Percentiles rank a stretch among this genome's conserved stretches.
These are phyloP conservation scores for Florisuga fusca DNA, from an alignment of 2,797 vertebrate genomes.

Conservation along the genomic window DNA sequence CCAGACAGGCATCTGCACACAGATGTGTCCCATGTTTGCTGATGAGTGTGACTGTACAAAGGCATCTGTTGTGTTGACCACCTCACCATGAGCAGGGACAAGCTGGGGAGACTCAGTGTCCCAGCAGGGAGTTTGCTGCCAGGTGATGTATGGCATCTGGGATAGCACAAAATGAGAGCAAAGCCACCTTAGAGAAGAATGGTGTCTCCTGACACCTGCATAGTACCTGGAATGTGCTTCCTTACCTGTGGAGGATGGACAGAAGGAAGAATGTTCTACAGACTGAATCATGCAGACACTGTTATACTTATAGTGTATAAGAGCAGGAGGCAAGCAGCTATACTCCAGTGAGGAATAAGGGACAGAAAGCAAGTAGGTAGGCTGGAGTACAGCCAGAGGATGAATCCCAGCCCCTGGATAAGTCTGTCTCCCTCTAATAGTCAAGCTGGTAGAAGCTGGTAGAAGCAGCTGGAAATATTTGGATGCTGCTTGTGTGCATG, in stretches of 20 bases:
- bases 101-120: neutral
- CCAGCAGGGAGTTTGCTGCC: neutral
- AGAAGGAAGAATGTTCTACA: neutral
- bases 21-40: neutral
- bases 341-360: neutral
- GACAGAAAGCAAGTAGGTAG: neutral
- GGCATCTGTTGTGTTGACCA: constrained; percentile 3
- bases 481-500: neutral
- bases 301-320: neutral
- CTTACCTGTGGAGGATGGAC: neutral
- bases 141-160: neutral
- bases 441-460: neutral
- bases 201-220: neutral
- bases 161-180: neutral
- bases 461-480: constrained; percentile 1
- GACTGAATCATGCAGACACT: neutral
- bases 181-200: neutral
- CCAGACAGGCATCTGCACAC: neutral
- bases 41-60: neutral
- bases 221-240: neutral
- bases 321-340: neutral
- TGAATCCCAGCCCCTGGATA: neutral
- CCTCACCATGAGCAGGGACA: neutral
- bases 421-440: neutral
- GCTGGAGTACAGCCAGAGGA: neutral